phyloP scores from a whole-genome alignment of 2,113 vertebrate genomes.

The Oriolus oriolus region DNA sequence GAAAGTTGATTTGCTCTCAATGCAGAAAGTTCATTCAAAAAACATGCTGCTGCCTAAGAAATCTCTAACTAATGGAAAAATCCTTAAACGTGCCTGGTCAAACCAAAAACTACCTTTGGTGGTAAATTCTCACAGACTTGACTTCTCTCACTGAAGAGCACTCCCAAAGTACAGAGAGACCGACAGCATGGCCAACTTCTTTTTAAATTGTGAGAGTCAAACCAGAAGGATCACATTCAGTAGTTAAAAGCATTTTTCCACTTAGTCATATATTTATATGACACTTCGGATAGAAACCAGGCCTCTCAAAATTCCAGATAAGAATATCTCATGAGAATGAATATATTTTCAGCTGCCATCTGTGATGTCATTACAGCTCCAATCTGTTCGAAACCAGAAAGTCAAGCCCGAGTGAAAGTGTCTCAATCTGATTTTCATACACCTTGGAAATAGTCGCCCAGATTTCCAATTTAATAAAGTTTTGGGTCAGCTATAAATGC shows the following conservation, averaged over 20 bases:
- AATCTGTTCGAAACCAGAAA: slow-evolving; percentile 31
- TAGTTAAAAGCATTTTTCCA: neutral
- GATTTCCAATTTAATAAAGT: neutral
- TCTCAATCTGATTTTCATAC: neutral
- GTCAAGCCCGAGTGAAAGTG: neutral
- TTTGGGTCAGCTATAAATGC: neutral
- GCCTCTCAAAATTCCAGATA: neutral
- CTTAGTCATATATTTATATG: neutral
- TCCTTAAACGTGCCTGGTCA: neutral
- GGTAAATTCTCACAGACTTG: neutral
- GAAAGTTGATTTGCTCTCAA: neutral
- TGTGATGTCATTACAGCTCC: slow-evolving; percentile 37
- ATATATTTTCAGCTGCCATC: slow-evolving; percentile 36
- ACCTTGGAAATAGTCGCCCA: neutral
- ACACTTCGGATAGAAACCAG: neutral
- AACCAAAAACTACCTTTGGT: neutral
- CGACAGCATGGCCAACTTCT: neutral
- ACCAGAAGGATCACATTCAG: neutral
- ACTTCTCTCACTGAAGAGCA: neutral
- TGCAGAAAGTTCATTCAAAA: neutral
- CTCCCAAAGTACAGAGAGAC: neutral
- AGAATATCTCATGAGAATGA: slow-evolving; percentile 21
- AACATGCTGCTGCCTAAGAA: neutral
- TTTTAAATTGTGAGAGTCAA: neutral
- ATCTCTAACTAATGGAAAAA: neutral